Percentiles rank a stretch among this genome's conserved stretches.
Conservation (phyloP, 2,797 vertebrate genomes). For the Prunella strophiata region DNA sequence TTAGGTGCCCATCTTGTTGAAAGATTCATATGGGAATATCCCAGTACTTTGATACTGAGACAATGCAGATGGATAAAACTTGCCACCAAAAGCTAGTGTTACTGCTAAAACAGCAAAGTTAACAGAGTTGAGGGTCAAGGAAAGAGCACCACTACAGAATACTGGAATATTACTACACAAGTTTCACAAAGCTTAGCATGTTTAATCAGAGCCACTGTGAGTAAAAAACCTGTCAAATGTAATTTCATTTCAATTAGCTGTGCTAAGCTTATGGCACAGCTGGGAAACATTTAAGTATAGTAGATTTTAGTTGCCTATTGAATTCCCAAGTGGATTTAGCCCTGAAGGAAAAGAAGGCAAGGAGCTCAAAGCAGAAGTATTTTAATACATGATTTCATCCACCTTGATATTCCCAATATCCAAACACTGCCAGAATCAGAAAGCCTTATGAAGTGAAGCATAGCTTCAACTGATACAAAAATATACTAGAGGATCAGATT, state of each 20-base stretch:
- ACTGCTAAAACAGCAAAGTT: neutral
- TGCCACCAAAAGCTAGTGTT: neutral
- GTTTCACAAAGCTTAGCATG: neutral
- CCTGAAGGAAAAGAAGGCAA: neutral
- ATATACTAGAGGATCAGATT: neutral
- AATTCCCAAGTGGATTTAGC: neutral
- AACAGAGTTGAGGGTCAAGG: neutral
- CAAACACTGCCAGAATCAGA: neutral
- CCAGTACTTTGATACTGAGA: neutral
- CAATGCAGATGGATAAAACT: neutral
- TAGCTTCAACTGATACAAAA: neutral
- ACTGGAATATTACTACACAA: neutral
- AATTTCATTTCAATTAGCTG: neutral
- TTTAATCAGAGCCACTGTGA: neutral
- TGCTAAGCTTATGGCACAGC: neutral
- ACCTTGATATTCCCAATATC: neutral
- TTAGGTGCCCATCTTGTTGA: neutral
- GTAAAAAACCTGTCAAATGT: neutral
- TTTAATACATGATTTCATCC: neutral
- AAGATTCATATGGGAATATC: neutral
- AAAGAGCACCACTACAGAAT: neutral
- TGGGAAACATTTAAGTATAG: neutral
- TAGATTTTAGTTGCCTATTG: neutral
- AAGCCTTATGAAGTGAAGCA: neutral
- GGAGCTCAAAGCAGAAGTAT: neutral